Percentiles rank a stretch among this genome's conserved stretches.
These are phyloP conservation scores for Bovichtus variegatus DNA, from an alignment of 2,797 vertebrate genomes.

Conservation along the genomic window DNA sequence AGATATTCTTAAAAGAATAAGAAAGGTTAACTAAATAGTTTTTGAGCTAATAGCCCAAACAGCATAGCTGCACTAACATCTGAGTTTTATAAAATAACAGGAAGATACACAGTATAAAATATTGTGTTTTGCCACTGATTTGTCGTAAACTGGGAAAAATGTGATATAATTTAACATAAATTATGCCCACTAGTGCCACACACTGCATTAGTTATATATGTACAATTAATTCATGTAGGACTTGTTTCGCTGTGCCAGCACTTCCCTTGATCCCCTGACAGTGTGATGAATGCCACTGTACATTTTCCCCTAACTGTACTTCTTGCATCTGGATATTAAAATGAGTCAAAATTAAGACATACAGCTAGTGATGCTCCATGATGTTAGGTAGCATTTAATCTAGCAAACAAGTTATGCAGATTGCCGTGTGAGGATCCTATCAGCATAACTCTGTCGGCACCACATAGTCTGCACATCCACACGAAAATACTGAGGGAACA, in stretches of 20 bases:
- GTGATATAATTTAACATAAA: slow-evolving; percentile 9
- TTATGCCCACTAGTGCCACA: not conserved
- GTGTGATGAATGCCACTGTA: slow-evolving; percentile 50
- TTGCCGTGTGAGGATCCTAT: slow-evolving; percentile 23
- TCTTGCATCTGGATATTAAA: slow-evolving; percentile 46
- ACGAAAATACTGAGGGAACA: slow-evolving; percentile 9
- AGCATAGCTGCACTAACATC: not conserved
- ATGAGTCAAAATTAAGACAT: slow-evolving; percentile 44
- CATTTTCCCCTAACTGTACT: slow-evolving; percentile 12
- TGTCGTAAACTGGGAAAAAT: slow-evolving; percentile 22
- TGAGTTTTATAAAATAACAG: slow-evolving; percentile 8
- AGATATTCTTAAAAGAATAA: no score
- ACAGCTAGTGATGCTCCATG: slow-evolving; percentile 23
- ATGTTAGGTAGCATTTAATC: slow-evolving; percentile 37
- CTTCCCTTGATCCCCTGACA: slow-evolving; percentile 45
- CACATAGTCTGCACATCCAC: slow-evolving; percentile 36
- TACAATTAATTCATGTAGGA: slow-evolving; percentile 28
- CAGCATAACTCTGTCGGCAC: slow-evolving; percentile 35
- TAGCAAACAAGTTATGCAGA: slow-evolving; percentile 39
- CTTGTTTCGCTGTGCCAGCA: slow-evolving; percentile 41
- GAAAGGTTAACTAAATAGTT: no score
- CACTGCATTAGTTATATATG: slow-evolving; percentile 4
- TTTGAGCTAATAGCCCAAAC: not conserved
- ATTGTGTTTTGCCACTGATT: not conserved
- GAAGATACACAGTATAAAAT: not conserved